These are phyloP conservation scores for Agrochola lota DNA, from an alignment of 2,888 invertebrate genomes.

Conservation along the genomic window DNA sequence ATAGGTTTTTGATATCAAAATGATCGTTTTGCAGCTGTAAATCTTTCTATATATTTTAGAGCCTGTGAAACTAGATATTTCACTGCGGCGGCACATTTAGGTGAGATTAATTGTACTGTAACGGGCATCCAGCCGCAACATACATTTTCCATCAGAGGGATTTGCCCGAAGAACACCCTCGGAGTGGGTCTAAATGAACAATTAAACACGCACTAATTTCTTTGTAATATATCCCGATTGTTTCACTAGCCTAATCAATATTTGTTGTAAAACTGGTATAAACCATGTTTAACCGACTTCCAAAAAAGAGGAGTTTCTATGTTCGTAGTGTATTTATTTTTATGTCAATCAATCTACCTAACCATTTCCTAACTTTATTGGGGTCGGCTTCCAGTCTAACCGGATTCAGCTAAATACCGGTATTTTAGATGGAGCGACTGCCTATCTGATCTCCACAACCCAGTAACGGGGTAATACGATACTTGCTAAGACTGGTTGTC, in stretches of 20 bases:
- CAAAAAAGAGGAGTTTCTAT: too few relatives aligned
- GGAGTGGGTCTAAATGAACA: conserved; percentile 64
- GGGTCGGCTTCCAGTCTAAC: too few relatives aligned
- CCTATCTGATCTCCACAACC: too few relatives aligned
- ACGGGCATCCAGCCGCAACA: conserved; percentile 79
- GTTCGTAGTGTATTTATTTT: too few relatives aligned
- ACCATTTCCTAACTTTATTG: too few relatives aligned
- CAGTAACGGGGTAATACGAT: too few relatives aligned
- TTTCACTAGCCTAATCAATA: conserved; percentile 9
- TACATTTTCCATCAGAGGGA: conserved; percentile 86
- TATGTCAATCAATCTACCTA: too few relatives aligned
- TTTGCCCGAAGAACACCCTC: conserved; percentile 72
- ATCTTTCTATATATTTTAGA: conserved; percentile 61
- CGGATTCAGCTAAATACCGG: too few relatives aligned
- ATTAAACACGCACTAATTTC: conserved; percentile 64
- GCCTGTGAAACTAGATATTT: conserved; percentile 61
- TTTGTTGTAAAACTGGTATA: background rate
- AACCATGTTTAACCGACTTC: too few relatives aligned
- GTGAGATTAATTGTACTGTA: conserved; percentile 82
- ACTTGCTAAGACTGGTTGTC: too few relatives aligned
- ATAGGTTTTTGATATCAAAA: background rate
- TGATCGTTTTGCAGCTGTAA: conserved; percentile 6
- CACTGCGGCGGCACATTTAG: conserved; percentile 76
- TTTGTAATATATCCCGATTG: conserved; percentile 58
- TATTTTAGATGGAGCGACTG: too few relatives aligned